These are phyloP conservation scores for Cydia amplana DNA, from an alignment of 1,140 invertebrate species.

Conservation along the genomic window DNA sequence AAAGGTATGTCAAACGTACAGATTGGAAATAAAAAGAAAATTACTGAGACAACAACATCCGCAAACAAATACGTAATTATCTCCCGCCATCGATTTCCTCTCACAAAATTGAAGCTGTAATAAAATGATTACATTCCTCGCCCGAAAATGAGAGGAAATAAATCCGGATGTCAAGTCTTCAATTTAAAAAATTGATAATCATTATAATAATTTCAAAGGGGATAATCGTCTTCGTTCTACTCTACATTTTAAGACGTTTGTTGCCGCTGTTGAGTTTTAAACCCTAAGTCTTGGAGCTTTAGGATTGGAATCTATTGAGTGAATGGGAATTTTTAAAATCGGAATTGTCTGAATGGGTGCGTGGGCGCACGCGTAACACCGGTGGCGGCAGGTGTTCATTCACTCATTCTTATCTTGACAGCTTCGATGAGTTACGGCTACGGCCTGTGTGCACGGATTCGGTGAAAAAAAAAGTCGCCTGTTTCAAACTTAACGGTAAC, in stretches of 20 bases:
- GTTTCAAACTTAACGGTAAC: slow-evolving; percentile 74
- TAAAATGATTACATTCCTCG: slow-evolving; percentile 52
- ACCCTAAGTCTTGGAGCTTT: slow-evolving; percentile 40
- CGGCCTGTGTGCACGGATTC: slow-evolving; percentile 67
- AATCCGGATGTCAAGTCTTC: slow-evolving; percentile 67
- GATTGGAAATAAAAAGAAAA: slow-evolving; percentile 13
- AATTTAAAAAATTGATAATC: slow-evolving; percentile 72
- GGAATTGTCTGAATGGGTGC: slow-evolving; percentile 38
- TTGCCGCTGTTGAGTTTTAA: slow-evolving; percentile 41
- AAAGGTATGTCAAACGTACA: not conserved
- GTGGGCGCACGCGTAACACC: slow-evolving; percentile 74
- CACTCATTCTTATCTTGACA: slow-evolving; percentile 79
- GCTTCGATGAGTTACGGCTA: slow-evolving; percentile 75
- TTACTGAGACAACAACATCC: slow-evolving; percentile 26
- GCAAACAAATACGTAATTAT: slow-evolving; percentile 31
- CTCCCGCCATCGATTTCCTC: slow-evolving; percentile 28
- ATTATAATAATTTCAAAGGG: slow-evolving; percentile 75
- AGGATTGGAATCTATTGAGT: slow-evolving; percentile 20
- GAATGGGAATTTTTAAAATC: slow-evolving; percentile 46
- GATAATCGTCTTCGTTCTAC: slow-evolving; percentile 61
- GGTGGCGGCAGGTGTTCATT: slow-evolving; percentile 77
- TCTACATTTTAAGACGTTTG: slow-evolving; percentile 41
- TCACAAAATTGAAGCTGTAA: slow-evolving; percentile 26
- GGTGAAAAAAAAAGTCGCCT: slow-evolving; percentile 64
- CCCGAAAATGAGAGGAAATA: slow-evolving; percentile 51